Evolutionary conservation across 2,888 invertebrate species (phyloP), one percentile per base, ranked within the genome.

Genomic region (Apamea sordens): DNA sequence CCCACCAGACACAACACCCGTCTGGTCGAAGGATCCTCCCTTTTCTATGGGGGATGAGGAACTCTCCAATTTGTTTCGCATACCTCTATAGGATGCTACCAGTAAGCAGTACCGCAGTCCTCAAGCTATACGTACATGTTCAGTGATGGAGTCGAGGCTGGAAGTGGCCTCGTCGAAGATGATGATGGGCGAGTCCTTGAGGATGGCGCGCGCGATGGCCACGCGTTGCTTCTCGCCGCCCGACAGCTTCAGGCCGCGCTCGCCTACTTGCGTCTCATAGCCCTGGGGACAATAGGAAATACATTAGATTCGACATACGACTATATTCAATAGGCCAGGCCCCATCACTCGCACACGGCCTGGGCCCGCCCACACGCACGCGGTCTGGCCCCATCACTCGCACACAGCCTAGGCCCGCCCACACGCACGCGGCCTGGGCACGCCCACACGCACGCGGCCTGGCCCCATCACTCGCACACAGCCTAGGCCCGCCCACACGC

Each of bases 201-300:
- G 97, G 86, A 99, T 99, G 18, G 99, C 99, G 85, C 99, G 97
- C 0, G 99, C 99, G 91, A 99, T 99, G 7, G 99, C 99, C 5
- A 99, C 99, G 79, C 99, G 97, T 93, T 99, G 99, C 93, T 99
- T 99, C 96, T 99, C 99, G 0, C 99, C 99, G n/a, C 99, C 99
- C 1, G 99, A 99, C 77, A 99, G 96, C 96, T 96, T 96, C 77
- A 96, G 88, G 0, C 96, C 96, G n/a, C 96, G 93, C 96, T 99
- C 99, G n/a, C 99, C 99, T 6, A 99, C 99, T 92, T 98, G 98
- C 0, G 96, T 96, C 0, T 91, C 92, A 91, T 97, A 96, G n/a
- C 95, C 96, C 95, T 96, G 89, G 0, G 4, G 32, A 41, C n/a
- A 7, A 4, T 3, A 4, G 3, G 0, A 18, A 18, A 53, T n/a